Evolutionary conservation across 2,888 invertebrate species (phyloP).

Genomic region (Ypsolopha scabrella): DNA sequence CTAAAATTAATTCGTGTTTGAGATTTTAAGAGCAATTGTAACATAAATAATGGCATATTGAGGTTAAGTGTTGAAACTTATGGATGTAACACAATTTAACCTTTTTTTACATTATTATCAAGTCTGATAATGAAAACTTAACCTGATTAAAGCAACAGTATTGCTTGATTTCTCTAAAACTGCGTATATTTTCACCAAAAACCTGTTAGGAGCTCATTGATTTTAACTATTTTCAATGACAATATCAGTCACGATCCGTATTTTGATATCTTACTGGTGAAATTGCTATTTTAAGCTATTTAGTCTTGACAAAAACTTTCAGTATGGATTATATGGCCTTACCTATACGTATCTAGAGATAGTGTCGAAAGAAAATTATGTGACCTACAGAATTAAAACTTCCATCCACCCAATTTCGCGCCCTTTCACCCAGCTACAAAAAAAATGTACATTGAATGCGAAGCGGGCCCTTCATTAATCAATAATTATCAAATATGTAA

Average conservation of each 20-base stretch:
- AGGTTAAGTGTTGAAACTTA: slow-evolving; percentile 58
- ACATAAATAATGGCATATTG: slow-evolving; percentile 46
- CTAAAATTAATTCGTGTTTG: slow-evolving; percentile 6
- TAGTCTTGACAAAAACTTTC: too few species aligned
- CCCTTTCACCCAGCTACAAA: slow-evolving; percentile 50
- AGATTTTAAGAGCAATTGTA: slow-evolving; percentile 20
- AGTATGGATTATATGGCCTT: too few species aligned
- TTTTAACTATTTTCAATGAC: slow-evolving; percentile 1
- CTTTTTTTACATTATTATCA: too few species aligned
- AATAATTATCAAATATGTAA: too few species aligned
- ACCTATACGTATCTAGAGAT: too few species aligned
- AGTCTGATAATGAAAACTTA: too few species aligned
- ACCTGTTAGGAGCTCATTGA: neutral
- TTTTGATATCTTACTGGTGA: too few species aligned
- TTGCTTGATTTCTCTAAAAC: neutral
- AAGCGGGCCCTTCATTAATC: too few species aligned
- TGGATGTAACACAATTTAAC: too few species aligned
- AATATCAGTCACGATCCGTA: neutral
- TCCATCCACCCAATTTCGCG: slow-evolving; percentile 41
- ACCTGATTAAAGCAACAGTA: too few species aligned
- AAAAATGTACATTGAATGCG: neutral
- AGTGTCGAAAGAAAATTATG: too few species aligned
- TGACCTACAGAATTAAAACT: neutral
- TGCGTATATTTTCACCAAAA: neutral
- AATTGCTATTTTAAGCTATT: too few species aligned